A percentile compares a stretch with the other conserved stretches of the same genome.
Evolutionary conservation across 2,888 invertebrate species (phyloP).

Genomic region (Monoplex corrugatus): DNA sequence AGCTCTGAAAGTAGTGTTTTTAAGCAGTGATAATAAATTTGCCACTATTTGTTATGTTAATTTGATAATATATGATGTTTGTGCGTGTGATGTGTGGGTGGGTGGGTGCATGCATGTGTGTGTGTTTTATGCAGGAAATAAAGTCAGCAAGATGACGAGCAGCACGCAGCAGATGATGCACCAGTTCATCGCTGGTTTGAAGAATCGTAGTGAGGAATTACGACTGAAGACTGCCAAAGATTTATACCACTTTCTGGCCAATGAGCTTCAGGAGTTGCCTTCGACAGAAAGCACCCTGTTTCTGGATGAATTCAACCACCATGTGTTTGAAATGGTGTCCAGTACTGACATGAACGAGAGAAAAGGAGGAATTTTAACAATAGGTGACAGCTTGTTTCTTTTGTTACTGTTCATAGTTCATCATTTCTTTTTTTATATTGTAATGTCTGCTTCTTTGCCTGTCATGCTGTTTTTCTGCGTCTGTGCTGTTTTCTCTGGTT

Average conservation of each 20-base stretch:
- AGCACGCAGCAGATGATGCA: conserved; percentile 46
- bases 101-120: not conserved
- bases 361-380: conserved; percentile 97
- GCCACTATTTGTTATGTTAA: too few species aligned
- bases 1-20: too few species aligned
- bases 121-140: not conserved
- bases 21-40: too few species aligned
- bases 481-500: too few species aligned
- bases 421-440: too few species aligned
- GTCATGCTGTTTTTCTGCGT: too few species aligned
- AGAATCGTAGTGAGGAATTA: conserved; percentile 92
- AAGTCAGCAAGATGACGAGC: not conserved
- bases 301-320: conserved; percentile 96
- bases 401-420: too few species aligned
- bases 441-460: too few species aligned
- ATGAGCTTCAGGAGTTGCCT: conserved; percentile 84
- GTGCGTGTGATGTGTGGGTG: not conserved
- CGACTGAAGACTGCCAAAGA: conserved; percentile 94
- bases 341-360: conserved; percentile 95
- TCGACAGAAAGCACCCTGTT: conserved; percentile 94
- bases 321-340: conserved; percentile 97
- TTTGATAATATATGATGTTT: not conserved
- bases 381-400: conserved; percentile 80
- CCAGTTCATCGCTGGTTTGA: conserved; percentile 88
- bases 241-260: conserved; percentile 92